Evolutionary conservation across 2,113 vertebrate species (phyloP), one percentile per base, ranked within the genome.

Genomic region (Centropus bengalensis): DNA sequence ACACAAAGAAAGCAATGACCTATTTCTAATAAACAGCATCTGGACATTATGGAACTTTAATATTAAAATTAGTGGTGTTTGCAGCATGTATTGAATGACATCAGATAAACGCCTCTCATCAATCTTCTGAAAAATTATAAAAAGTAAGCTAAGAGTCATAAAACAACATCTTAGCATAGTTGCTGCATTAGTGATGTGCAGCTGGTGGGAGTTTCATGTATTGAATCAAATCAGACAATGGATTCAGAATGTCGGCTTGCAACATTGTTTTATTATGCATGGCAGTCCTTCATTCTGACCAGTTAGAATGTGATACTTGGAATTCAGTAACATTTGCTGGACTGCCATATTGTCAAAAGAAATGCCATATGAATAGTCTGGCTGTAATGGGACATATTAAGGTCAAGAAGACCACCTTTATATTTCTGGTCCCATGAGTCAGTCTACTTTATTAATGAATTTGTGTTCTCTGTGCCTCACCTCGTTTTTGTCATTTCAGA

Each of bases 41-140:
- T 81, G 91, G 38, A 9, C 6, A 24, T 56, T 86, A 59, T 38
- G 66, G 73, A 91, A 54, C 91, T 92, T 86, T 78, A 70, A 52
- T 93, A 86, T 88, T 83, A 63, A 90, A 91, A 91, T 84, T 67
- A 90, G 23, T 23, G 49, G 24, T 75, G 71, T 80, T 89, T 93
- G 54, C 22, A 80, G 8, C 30, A 45, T 75, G 60, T 54, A 27
- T 83, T 92, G 69, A 86, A 81, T 91, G 44, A 90, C 1, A 0
- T 81, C 83, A 81, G 68, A 55, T 64, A 93, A 81, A 33, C 5
- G 2, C 32, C 18, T 78, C 76, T 84, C 76, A 93, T 71, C 52
- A 86, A 22, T 81, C 47, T 84, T 94, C 73, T 40, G 54, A 71
- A 86, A 92, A 81, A 30, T 59, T 23, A 21, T 23, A 47, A 63